Conservation (phyloP, 1,140 invertebrate species). For the Drosophila parvula region DNA sequence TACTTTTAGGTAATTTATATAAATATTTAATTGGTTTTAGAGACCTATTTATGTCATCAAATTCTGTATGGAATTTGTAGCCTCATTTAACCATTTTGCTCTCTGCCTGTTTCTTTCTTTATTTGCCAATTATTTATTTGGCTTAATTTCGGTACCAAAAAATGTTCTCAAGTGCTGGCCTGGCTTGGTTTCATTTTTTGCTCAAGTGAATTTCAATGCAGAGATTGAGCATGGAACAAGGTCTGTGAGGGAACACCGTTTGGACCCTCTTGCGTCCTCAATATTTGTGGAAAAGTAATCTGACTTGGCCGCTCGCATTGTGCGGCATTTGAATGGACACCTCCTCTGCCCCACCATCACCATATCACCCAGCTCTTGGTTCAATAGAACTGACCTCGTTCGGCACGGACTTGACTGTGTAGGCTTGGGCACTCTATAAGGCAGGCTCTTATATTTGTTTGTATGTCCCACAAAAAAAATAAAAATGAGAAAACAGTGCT, state of each 20-base stretch:
- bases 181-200: conserved; percentile 31
- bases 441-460: conserved; percentile 10
- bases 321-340: conserved; percentile 62
- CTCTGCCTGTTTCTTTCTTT: neutral
- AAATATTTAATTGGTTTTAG: neutral
- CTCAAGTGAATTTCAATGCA: conserved; percentile 46
- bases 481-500: neutral
- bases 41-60: neutral
- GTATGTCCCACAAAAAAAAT: conserved; percentile 10
- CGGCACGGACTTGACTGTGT: conserved; percentile 46
- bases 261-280: neutral
- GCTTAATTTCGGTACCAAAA: conserved; percentile 15
- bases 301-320: conserved; percentile 54
- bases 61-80: neutral
- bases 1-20: too few relatives aligned
- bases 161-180: conserved; percentile 4
- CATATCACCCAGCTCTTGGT: conserved; percentile 5
- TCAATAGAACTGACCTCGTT: conserved; percentile 71
- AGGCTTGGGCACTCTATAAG: conserved; percentile 24
- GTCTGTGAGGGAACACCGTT: neutral
- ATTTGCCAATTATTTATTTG: neutral
- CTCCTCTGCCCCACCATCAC: neutral
- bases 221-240: conserved; percentile 2
- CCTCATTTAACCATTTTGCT: neutral
- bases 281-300: conserved; percentile 53